phyloP scores from a whole-genome alignment of 2,113 vertebrate species.

The Melanocharis versteri region DNA sequence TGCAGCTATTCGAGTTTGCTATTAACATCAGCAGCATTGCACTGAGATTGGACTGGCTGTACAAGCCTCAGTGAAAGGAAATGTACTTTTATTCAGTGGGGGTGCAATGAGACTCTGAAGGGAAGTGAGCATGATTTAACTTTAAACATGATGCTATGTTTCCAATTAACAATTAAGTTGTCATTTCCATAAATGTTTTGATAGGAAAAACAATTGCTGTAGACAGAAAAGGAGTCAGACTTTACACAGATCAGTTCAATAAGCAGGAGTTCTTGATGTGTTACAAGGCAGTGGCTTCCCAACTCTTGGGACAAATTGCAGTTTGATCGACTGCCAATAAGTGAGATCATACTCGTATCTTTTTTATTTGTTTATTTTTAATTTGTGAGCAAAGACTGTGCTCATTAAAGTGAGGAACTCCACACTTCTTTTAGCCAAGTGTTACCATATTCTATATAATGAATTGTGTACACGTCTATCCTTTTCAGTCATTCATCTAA shows the following conservation, averaged over 20 bases:
- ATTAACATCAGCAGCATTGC: not conserved
- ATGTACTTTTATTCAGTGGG: not conserved
- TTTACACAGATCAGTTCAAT: not conserved
- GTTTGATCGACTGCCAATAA: constrained; percentile 42
- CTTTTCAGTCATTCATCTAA: not conserved
- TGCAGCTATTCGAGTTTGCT: not conserved
- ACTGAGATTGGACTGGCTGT: not conserved
- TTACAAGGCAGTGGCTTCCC: constrained; percentile 32
- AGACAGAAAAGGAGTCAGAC: not conserved
- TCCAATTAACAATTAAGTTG: not conserved
- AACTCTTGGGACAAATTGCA: constrained; percentile 41
- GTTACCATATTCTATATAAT: constrained; percentile 23
- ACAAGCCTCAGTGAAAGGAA: not conserved
- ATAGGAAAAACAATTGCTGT: not conserved
- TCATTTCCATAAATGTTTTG: constrained; percentile 32
- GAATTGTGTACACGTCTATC: not conserved
- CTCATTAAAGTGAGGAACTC: constrained; percentile 51
- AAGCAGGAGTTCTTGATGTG: not conserved
- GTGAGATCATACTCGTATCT: constrained; percentile 6
- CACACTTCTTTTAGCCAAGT: constrained; percentile 10
- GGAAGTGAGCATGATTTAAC: not conserved
- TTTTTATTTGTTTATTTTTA: constrained; percentile 70
- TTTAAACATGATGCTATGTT: not conserved
- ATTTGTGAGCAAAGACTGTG: constrained; percentile 54
- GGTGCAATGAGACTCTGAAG: not conserved